These are phyloP conservation scores for Drosophila funebris DNA, from an alignment of 1,140 invertebrate species.

Conservation along the genomic window DNA sequence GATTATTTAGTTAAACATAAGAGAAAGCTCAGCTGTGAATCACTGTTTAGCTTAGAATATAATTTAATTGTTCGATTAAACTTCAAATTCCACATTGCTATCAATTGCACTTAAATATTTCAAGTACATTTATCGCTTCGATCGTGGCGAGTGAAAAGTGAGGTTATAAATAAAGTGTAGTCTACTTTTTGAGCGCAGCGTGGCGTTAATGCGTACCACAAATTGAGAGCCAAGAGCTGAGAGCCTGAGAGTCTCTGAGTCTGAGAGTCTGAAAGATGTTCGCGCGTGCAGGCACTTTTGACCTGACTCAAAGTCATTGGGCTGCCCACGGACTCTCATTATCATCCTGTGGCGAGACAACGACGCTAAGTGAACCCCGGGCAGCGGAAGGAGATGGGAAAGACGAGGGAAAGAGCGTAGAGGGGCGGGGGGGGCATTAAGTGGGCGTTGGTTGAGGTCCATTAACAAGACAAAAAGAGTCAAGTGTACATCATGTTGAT, in stretches of 20 bases:
- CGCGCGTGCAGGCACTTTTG: constrained; percentile 66
- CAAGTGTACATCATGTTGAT: not conserved
- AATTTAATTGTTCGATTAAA: no score
- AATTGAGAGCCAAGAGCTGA: not conserved
- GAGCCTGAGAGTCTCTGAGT: not conserved
- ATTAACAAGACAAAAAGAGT: constrained; percentile 48
- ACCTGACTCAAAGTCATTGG: not conserved
- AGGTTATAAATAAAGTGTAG: constrained; percentile 23
- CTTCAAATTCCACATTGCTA: not conserved
- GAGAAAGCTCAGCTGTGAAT: no score
- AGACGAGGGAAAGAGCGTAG: no score
- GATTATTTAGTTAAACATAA: no score
- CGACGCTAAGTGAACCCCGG: not conserved
- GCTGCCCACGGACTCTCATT: constrained; percentile 46
- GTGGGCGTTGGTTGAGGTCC: constrained; percentile 63
- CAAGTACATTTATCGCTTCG: not conserved
- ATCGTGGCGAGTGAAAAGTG: not conserved
- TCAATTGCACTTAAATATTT: not conserved
- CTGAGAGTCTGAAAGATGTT: not conserved
- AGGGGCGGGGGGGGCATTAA: no score
- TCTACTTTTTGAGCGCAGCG: constrained; percentile 57
- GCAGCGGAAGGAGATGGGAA: not conserved
- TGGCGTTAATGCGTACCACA: constrained; percentile 54
- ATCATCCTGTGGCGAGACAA: constrained; percentile 65
- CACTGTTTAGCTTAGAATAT: no score